Evolutionary conservation across 2,888 invertebrate species (phyloP).

Genomic region (Drosophila colorata): DNA sequence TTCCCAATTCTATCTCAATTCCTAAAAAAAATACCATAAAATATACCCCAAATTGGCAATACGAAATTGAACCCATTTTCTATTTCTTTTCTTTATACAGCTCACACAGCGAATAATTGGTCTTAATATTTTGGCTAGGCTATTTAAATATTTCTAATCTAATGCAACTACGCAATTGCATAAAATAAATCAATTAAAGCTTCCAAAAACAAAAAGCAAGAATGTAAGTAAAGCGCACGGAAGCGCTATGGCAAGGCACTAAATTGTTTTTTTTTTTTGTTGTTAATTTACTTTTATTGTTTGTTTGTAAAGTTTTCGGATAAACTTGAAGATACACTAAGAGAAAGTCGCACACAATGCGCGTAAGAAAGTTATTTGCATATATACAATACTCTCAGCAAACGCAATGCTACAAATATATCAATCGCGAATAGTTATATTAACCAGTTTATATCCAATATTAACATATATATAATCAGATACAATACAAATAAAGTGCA

Average conservation of each 20-base stretch:
- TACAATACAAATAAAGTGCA: conserved; percentile 15
- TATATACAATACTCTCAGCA: conserved; percentile 12
- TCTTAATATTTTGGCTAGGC: conserved; percentile 14
- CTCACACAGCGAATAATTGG: conserved; percentile 29
- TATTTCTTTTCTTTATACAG: neutral
- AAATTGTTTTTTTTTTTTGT: conserved; percentile 39
- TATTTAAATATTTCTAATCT: conserved; percentile 31
- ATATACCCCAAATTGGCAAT: conserved; percentile 15
- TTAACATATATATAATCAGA: conserved; percentile 10
- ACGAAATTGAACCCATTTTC: neutral
- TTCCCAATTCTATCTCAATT: too few species aligned
- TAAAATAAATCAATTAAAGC: conserved; percentile 49
- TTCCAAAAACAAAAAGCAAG: conserved; percentile 34
- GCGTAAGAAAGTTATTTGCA: neutral
- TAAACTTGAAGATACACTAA: neutral
- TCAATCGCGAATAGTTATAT: neutral
- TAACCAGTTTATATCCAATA: neutral
- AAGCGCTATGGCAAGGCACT: conserved; percentile 28
- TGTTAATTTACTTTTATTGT: neutral
- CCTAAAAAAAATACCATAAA: neutral
- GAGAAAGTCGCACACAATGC: conserved; percentile 8
- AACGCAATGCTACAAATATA: conserved; percentile 4
- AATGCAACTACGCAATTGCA: conserved; percentile 34
- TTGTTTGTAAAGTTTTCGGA: conserved; percentile 6
- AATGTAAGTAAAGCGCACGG: conserved; percentile 26